These are phyloP conservation scores for Odontesthes bonariensis DNA, from an alignment of 2,113 vertebrate genomes.

Conservation along the genomic window DNA sequence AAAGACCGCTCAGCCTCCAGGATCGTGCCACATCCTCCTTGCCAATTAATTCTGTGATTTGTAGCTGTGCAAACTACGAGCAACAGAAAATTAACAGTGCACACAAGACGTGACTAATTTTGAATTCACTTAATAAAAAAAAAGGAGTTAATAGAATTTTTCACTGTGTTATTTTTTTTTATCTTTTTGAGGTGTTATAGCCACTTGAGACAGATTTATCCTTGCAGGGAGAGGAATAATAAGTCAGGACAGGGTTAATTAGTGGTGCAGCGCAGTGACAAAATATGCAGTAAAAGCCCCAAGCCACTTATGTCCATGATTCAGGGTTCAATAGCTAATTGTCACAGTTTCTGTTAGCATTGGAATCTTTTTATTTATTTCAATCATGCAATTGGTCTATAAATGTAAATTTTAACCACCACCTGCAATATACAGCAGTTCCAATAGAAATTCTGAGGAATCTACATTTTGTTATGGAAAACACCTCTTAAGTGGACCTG, in stretches of 20 bases:
- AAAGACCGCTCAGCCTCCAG: conserved; percentile 2
- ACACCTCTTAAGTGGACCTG: no score
- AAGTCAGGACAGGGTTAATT: conserved; percentile 1
- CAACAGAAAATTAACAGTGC: not conserved
- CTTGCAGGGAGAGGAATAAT: not conserved
- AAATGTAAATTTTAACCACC: not conserved
- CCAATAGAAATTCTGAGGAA: no score
- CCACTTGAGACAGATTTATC: not conserved
- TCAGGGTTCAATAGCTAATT: conserved; percentile 3
- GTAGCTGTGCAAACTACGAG: conserved; percentile 3
- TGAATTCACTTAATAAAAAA: not conserved
- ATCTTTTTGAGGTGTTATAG: not conserved
- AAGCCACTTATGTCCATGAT: not conserved
- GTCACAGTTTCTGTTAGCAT: not conserved
- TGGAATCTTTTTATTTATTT: not conserved
- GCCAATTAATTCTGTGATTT: not conserved
- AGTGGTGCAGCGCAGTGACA: not conserved
- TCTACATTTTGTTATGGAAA: no score
- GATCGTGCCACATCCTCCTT: not conserved
- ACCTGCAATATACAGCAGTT: not conserved
- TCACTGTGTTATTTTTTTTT: not conserved
- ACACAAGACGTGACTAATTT: not conserved
- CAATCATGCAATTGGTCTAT: not conserved
- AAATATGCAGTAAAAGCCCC: not conserved
- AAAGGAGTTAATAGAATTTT: not conserved